Conservation (phyloP, 2,113 vertebrate genomes). For the Corydoras sp. region DNA sequence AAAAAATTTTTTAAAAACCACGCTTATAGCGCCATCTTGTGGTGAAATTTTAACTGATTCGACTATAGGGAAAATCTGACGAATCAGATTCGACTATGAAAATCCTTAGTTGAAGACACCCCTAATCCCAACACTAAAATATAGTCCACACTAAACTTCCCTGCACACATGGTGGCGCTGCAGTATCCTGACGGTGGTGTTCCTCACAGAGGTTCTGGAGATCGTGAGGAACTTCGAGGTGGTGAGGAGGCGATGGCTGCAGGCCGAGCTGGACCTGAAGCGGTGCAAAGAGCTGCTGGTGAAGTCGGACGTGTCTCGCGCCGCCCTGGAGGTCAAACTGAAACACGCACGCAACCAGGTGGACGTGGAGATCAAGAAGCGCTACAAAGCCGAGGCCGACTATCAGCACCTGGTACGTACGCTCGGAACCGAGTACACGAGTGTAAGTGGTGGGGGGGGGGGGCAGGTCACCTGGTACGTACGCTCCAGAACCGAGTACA, state of each 20-base stretch:
- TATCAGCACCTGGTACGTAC: conserved; percentile 69
- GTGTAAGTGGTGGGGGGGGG: not conserved
- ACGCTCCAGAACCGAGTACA: too few species aligned
- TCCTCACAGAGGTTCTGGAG: conserved; percentile 52
- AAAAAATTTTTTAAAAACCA: too few species aligned
- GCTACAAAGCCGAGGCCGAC: conserved; percentile 69
- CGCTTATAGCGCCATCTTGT: too few species aligned
- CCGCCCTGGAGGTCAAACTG: conserved; percentile 73
- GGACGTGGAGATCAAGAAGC: conserved; percentile 80
- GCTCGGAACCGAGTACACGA: not conserved
- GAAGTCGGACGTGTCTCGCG: conserved; percentile 67
- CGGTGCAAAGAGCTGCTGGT: conserved; percentile 68
- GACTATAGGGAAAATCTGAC: too few species aligned
- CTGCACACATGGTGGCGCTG: not conserved
- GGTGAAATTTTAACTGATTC: too few species aligned
- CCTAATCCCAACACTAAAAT: too few species aligned
- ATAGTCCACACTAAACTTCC: too few species aligned
- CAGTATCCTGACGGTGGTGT: not conserved
- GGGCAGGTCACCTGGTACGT: too few species aligned
- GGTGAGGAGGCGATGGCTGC: conserved; percentile 62
- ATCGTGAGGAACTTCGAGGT: conserved; percentile 62
- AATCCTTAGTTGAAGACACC: too few species aligned
- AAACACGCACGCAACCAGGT: conserved; percentile 81
- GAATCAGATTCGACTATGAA: too few species aligned
- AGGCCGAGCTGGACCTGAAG: conserved; percentile 64